Evolutionary conservation across 2,888 invertebrate genomes (phyloP).

Genomic region (Phengaris alcon): DNA sequence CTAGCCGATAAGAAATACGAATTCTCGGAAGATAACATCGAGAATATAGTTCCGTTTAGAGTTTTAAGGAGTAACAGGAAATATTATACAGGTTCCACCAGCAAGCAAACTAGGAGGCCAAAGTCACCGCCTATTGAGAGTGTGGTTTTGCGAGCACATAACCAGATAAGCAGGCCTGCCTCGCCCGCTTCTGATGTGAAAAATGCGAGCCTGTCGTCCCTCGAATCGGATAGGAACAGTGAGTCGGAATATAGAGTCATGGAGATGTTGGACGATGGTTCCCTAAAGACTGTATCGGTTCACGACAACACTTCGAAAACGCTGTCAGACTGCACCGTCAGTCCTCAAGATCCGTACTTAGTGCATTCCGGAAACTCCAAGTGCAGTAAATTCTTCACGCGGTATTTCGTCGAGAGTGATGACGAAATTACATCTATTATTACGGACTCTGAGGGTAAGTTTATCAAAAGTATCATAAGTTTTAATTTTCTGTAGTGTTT

Average conservation of each 20-base stretch:
- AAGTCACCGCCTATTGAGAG: constrained; percentile 71
- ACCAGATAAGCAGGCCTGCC: constrained; percentile 64
- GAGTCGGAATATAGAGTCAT: constrained; percentile 73
- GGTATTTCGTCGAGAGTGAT: constrained; percentile 84
- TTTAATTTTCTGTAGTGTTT: not conserved
- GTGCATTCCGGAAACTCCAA: constrained; percentile 77
- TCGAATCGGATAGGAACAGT: constrained; percentile 66
- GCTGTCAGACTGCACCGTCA: constrained; percentile 68
- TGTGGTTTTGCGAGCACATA: constrained; percentile 68
- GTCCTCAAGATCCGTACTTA: constrained; percentile 70
- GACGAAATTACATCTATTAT: constrained; percentile 85
- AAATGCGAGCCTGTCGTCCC: constrained; percentile 47
- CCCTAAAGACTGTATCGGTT: constrained; percentile 70
- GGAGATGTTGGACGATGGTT: constrained; percentile 76
- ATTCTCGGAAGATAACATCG: constrained; percentile 88
- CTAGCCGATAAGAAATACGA: constrained; percentile 95
- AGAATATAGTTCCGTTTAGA: constrained; percentile 83
- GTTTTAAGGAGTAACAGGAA: constrained; percentile 79
- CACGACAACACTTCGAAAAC: constrained; percentile 76
- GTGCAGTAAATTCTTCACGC: constrained; percentile 82
- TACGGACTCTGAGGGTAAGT: constrained; percentile 84
- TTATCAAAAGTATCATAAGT: not conserved
- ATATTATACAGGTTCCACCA: constrained; percentile 68
- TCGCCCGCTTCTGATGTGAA: constrained; percentile 60
- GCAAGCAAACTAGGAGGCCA: constrained; percentile 56